Evolutionary conservation across 64 coral and sea anemone species (phyloP).

Genomic region (Stichodactyla mertensii): DNA sequence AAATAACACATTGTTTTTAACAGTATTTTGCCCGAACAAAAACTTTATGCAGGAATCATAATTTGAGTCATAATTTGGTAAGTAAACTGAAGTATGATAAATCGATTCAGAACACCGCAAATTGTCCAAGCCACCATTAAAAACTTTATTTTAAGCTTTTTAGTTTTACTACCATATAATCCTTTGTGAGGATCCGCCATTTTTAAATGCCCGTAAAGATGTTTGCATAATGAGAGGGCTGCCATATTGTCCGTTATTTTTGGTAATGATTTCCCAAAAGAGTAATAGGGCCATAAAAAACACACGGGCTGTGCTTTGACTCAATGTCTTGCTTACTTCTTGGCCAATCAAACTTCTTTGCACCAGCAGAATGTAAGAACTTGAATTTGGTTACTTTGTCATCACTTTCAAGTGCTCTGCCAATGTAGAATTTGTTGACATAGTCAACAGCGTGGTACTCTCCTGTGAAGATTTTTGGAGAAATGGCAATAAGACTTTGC

Average conservation of each 20-base stretch:
- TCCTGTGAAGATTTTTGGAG: not conserved
- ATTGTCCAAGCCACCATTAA: not conserved
- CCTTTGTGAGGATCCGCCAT: not conserved
- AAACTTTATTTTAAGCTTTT: not conserved
- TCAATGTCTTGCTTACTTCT: constrained; percentile 17
- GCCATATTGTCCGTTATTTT: not conserved
- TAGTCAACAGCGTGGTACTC: constrained; percentile 35
- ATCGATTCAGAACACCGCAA: not conserved
- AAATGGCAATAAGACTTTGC: constrained; percentile 29
- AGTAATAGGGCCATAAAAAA: constrained; percentile 46
- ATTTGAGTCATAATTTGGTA: not conserved
- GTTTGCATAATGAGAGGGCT: not conserved
- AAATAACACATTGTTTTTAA: not conserved
- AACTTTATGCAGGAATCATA: not conserved
- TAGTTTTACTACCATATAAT: not conserved
- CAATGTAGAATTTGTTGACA: constrained; percentile 57
- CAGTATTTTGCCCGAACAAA: not conserved
- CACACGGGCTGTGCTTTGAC: constrained; percentile 32
- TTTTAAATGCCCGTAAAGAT: not conserved
- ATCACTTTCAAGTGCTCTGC: constrained; percentile 22
- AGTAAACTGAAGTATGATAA: not conserved
- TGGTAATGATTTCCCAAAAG: not conserved
- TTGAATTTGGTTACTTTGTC: constrained; percentile 36
- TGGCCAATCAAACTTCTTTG: constrained; percentile 49
- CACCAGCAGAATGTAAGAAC: constrained; percentile 48